Evolutionary conservation across 2,113 vertebrate species (phyloP).

Genomic region (Hemicordylus capensis): DNA sequence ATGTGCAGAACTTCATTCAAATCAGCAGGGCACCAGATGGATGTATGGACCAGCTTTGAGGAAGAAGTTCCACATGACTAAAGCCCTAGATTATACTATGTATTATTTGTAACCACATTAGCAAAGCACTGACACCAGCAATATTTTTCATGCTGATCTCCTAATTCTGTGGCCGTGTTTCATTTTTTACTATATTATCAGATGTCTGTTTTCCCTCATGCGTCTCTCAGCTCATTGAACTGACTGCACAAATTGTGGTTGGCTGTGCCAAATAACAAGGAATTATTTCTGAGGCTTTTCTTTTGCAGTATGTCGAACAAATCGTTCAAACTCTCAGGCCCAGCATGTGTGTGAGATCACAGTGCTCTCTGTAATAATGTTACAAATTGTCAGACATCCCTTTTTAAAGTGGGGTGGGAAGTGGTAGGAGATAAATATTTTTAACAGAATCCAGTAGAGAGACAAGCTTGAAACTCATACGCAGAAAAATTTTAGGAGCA

Average conservation of each 20-base stretch:
- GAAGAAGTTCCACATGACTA: constrained; percentile 8
- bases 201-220: neutral
- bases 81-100: neutral
- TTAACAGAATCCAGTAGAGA: no score
- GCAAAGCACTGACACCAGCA: constrained; percentile 4
- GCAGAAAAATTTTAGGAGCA: no score
- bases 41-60: neutral
- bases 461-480: no score
- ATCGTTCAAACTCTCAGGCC: no score
- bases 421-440: no score
- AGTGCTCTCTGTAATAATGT: no score
- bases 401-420: no score
- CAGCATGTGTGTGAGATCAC: no score
- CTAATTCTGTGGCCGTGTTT: constrained; percentile 1
- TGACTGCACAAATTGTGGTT: neutral
- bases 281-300: neutral
- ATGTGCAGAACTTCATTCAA: neutral
- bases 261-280: neutral
- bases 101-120: constrained; percentile 1
- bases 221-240: neutral
- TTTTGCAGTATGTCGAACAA: neutral
- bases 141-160: constrained; percentile 13
- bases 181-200: neutral
- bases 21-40: neutral
- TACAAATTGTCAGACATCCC: no score